Percentiles rank a stretch among this genome's conserved stretches.
phyloP scores from a whole-genome alignment of 1,140 invertebrate species.

The Drosophila repletoides region DNA sequence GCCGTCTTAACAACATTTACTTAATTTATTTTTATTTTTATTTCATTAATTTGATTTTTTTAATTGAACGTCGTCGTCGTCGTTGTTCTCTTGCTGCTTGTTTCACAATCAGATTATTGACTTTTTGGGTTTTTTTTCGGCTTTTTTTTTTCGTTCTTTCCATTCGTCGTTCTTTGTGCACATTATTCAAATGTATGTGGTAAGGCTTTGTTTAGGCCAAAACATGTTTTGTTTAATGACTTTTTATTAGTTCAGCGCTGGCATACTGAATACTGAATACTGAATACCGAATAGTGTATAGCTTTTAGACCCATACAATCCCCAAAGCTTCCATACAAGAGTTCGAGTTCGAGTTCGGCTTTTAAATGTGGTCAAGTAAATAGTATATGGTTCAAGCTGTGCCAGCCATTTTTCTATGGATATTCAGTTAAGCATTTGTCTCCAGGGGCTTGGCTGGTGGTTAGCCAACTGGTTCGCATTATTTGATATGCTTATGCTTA shows the following conservation, averaged over 20 bases:
- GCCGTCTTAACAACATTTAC: slow-evolving; percentile 46
- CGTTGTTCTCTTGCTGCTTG: slow-evolving; percentile 20
- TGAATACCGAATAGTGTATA: neutral
- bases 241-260: slow-evolving; percentile 66
- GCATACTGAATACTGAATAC: slow-evolving; percentile 32
- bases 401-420: slow-evolving; percentile 34
- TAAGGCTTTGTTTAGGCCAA: slow-evolving; percentile 71
- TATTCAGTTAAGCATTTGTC: slow-evolving; percentile 29
- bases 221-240: slow-evolving; percentile 76
- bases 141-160: slow-evolving; percentile 13
- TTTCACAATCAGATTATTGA: slow-evolving; percentile 74
- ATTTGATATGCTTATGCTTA: slow-evolving; percentile 59
- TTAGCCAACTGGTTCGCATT: slow-evolving; percentile 59
- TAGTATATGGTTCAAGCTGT: slow-evolving; percentile 46
- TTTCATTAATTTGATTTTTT: slow-evolving; percentile 78
- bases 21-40: slow-evolving; percentile 75
- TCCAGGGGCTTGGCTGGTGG: slow-evolving; percentile 51
- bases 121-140: slow-evolving; percentile 45
- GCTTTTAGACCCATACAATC: no score
- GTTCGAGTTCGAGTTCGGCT: neutral
- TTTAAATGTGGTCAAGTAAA: slow-evolving; percentile 3
- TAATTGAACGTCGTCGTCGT: slow-evolving; percentile 43
- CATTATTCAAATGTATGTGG: slow-evolving; percentile 73
- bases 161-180: slow-evolving; percentile 38
- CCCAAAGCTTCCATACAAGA: neutral